Conservation (phyloP, 2,888 invertebrate species). For the Agriopis leucophaearia region DNA sequence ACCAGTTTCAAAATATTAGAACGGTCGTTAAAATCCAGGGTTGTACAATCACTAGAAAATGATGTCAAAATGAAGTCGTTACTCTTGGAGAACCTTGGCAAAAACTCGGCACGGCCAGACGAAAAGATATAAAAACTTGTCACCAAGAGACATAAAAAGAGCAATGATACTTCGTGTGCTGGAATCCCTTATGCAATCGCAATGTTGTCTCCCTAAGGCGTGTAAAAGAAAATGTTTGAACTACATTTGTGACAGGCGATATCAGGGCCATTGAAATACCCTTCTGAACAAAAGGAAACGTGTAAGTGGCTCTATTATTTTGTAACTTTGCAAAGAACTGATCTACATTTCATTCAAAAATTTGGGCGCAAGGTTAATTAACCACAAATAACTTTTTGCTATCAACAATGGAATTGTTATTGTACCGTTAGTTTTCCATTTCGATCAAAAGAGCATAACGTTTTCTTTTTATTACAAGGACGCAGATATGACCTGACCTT, state of each 20-base stretch:
- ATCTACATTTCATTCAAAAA: conserved; percentile 46
- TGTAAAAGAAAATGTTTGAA: conserved; percentile 50
- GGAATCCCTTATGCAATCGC: conserved; percentile 47
- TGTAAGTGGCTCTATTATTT: conserved; percentile 39
- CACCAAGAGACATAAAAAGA: conserved; percentile 40
- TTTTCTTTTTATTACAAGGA: conserved; percentile 42
- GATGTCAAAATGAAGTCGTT: conserved; percentile 13
- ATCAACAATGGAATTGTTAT: conserved; percentile 30
- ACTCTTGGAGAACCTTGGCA: conserved; percentile 15
- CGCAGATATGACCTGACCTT: conserved; percentile 42
- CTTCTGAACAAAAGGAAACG: conserved; percentile 36
- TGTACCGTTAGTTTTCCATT: conserved; percentile 41
- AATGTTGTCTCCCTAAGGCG: conserved; percentile 47
- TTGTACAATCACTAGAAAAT: conserved; percentile 23
- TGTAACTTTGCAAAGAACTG: conserved; percentile 43
- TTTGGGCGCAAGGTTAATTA: conserved; percentile 61
- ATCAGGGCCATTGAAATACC: conserved; percentile 53
- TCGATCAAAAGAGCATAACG: conserved; percentile 38
- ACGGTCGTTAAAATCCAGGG: neutral
- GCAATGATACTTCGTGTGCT: conserved; percentile 44
- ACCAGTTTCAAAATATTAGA: conserved; percentile 1
- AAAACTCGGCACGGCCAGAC: conserved; percentile 20
- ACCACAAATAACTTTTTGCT: conserved; percentile 36
- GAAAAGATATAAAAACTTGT: conserved; percentile 35
- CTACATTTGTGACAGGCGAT: conserved; percentile 32